Percentiles rank a stretch among this genome's conserved stretches.
Conservation (phyloP, 2,888 invertebrate species). For the Plebejus argus region DNA sequence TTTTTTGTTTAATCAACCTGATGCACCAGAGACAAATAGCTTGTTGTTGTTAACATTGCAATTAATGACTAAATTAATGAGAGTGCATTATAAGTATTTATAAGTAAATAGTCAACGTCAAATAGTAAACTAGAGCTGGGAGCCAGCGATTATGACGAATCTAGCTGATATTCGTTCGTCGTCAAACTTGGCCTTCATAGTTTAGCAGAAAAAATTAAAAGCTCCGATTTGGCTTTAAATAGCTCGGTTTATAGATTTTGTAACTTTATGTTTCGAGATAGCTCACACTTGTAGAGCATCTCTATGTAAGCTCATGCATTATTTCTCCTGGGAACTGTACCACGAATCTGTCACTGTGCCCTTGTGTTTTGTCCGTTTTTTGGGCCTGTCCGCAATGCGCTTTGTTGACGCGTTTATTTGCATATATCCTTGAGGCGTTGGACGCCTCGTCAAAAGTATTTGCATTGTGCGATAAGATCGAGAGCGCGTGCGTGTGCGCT, state of each 20-base stretch:
- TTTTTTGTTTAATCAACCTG: neutral
- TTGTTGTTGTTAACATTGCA: neutral
- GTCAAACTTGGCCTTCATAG: neutral
- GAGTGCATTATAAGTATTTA: neutral
- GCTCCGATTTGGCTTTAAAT: neutral
- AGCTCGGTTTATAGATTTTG: neutral
- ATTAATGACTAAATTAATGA: neutral
- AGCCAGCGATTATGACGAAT: neutral
- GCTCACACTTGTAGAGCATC: neutral
- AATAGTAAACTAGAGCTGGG: neutral
- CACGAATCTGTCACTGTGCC: conserved; percentile 43
- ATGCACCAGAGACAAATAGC: neutral
- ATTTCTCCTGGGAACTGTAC: neutral
- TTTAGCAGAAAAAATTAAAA: neutral
- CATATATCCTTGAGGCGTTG: conserved; percentile 65
- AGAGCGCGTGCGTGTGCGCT: conserved; percentile 36
- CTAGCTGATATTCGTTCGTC: neutral
- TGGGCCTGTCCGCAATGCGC: conserved; percentile 56
- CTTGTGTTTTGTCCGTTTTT: conserved; percentile 55
- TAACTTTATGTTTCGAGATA: too few relatives aligned
- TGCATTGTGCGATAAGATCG: conserved; percentile 54
- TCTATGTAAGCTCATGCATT: neutral
- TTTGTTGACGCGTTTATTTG: conserved; percentile 67
- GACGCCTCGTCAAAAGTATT: conserved; percentile 58
- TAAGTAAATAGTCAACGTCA: too few relatives aligned